Conservation (phyloP, 2,797 vertebrate species). For the Choloepus didactylus region DNA sequence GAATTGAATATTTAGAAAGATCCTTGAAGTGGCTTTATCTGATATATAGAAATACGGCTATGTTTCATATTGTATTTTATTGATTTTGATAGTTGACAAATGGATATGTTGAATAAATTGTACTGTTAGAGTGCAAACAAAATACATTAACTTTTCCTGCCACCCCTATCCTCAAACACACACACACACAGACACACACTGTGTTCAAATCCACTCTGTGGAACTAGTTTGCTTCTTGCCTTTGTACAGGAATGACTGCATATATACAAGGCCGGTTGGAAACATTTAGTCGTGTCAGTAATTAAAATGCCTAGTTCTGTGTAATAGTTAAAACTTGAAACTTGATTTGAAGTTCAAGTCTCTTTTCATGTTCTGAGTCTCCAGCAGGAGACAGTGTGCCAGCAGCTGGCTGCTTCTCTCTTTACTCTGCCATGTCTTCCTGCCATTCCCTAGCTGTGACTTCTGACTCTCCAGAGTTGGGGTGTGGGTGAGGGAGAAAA, state of each 20-base stretch:
- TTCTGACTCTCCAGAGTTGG: neutral
- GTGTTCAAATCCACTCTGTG: neutral
- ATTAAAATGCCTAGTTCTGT: neutral
- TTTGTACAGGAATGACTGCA: neutral
- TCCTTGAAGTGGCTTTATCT: constrained; percentile 70
- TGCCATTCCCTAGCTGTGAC: neutral
- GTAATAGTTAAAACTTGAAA: neutral
- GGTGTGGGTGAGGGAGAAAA: neutral
- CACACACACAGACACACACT: neutral
- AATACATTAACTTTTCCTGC: neutral
- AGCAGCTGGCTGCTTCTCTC: neutral
- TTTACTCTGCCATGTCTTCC: neutral
- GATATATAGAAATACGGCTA: constrained; percentile 67
- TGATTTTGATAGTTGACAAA: constrained; percentile 63
- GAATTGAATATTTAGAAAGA: constrained; percentile 58
- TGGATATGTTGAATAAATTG: neutral
- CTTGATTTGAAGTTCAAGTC: neutral
- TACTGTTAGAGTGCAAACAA: neutral
- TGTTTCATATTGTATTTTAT: constrained; percentile 4
- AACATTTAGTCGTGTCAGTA: constrained; percentile 1
- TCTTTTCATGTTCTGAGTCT: neutral
- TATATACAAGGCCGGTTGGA: neutral
- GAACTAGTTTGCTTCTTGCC: neutral
- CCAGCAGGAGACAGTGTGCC: neutral
- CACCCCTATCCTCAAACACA: neutral